Conservation (phyloP, 2,888 invertebrate genomes). For the Sinodicranocentrus sp. region DNA sequence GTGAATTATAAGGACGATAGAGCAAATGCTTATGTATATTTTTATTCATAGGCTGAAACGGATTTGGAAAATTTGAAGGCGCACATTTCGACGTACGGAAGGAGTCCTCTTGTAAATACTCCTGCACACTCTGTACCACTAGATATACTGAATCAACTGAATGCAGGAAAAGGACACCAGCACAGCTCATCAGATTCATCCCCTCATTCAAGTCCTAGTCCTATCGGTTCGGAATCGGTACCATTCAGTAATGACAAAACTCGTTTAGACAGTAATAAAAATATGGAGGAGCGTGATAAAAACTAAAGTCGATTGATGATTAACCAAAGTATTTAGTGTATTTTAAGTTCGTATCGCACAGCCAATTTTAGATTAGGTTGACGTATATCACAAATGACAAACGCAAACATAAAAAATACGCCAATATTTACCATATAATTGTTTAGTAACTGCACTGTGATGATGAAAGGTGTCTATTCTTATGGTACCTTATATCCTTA, state of each 20-base stretch:
- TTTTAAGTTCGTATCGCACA: constrained; percentile 14
- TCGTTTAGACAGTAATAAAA: neutral
- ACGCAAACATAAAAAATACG: neutral
- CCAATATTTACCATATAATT: neutral
- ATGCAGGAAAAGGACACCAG: neutral
- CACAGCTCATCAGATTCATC: neutral
- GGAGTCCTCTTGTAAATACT: constrained; percentile 8
- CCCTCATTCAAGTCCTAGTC: neutral
- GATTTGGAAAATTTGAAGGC: constrained; percentile 74
- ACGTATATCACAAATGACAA: neutral
- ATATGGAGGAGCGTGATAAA: neutral
- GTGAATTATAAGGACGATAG: neutral
- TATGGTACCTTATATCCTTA: constrained; percentile 30
- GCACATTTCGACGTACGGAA: constrained; percentile 66
- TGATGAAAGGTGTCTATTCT: constrained; percentile 56
- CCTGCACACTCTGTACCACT: neutral
- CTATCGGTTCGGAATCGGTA: neutral
- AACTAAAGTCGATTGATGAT: neutral
- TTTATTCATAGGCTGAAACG: constrained; percentile 71
- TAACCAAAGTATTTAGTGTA: constrained; percentile 12
- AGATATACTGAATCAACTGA: neutral
- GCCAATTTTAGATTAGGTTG: neutral
- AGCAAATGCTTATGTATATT: neutral
- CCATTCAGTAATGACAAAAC: neutral
- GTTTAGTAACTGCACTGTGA: constrained; percentile 58